Percentiles rank a stretch among this genome's conserved stretches.
These are phyloP conservation scores for Erpetoichthys calabaricus DNA, from an alignment of 2,797 vertebrate species.

Conservation along the genomic window DNA sequence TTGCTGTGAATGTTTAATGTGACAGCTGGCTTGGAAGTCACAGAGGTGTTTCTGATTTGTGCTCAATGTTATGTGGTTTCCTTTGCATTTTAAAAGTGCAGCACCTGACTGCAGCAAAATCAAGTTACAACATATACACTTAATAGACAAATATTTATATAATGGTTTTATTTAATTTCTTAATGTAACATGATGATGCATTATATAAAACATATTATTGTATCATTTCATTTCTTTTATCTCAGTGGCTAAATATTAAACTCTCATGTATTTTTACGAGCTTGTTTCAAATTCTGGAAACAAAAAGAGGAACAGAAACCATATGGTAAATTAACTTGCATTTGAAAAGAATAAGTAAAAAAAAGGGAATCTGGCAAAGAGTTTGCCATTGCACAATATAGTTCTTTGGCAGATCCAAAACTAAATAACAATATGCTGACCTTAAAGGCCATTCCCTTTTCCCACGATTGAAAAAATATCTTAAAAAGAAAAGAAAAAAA, in stretches of 20 bases:
- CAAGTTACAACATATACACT: too few relatives aligned
- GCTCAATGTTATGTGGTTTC: too few relatives aligned
- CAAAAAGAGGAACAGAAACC: constrained; percentile 1
- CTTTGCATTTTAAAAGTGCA: too few relatives aligned
- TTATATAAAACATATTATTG: neutral
- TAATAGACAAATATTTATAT: too few relatives aligned
- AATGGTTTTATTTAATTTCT: too few relatives aligned
- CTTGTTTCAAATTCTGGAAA: neutral
- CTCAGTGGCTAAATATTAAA: too few relatives aligned
- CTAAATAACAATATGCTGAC: neutral
- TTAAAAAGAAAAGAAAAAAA: too few relatives aligned
- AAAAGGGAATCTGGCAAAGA: neutral
- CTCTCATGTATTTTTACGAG: neutral
- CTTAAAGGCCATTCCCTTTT: neutral
- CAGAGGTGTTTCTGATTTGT: too few relatives aligned
- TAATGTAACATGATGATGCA: neutral
- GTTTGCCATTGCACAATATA: neutral
- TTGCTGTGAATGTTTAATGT: too few relatives aligned
- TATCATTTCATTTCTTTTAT: neutral
- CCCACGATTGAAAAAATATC: neutral
- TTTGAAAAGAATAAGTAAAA: neutral
- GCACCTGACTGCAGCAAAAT: too few relatives aligned
- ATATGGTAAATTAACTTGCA: neutral
- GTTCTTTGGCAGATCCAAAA: neutral
- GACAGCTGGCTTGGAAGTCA: too few relatives aligned